These are phyloP conservation scores for Tetanocera ferruginea DNA, from an alignment of 2,888 invertebrate species.

Conservation along the genomic window DNA sequence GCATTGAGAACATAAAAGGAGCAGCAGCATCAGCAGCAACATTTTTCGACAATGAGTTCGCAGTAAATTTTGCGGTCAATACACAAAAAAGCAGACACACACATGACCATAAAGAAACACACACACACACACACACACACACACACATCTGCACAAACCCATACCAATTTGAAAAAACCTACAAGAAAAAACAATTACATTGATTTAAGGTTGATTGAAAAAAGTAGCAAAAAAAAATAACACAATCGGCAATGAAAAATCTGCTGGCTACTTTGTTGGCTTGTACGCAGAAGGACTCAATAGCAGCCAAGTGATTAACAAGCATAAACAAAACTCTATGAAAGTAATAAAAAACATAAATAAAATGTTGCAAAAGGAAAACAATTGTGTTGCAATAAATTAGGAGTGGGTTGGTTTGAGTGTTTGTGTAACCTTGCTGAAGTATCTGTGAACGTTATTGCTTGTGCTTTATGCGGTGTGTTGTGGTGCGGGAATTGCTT, in stretches of 20 bases:
- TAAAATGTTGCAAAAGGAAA: background rate
- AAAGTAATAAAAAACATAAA: background rate
- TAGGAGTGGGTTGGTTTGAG: too few species aligned
- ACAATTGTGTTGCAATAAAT: too few species aligned
- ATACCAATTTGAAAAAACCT: background rate
- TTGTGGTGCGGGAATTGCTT: too few species aligned
- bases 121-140: background rate
- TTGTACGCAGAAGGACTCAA: too few species aligned
- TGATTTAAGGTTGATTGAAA: background rate
- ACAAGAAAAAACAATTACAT: conserved; percentile 1
- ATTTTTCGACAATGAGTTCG: conserved; percentile 3
- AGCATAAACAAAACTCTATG: too few species aligned
- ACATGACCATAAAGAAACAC: background rate
- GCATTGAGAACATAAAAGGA: background rate
- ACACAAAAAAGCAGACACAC: background rate
- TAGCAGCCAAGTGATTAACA: too few species aligned
- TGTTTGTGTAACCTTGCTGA: too few species aligned
- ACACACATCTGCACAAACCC: background rate
- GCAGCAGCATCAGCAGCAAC: background rate
- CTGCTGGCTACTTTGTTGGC: background rate
- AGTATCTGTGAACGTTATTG: too few species aligned
- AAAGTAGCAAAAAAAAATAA: background rate
- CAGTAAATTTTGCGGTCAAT: conserved; percentile 21
- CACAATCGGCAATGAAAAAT: background rate
- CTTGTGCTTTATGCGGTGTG: too few species aligned